Conservation (phyloP, 2,113 vertebrate species). For the Cololabis saira region DNA sequence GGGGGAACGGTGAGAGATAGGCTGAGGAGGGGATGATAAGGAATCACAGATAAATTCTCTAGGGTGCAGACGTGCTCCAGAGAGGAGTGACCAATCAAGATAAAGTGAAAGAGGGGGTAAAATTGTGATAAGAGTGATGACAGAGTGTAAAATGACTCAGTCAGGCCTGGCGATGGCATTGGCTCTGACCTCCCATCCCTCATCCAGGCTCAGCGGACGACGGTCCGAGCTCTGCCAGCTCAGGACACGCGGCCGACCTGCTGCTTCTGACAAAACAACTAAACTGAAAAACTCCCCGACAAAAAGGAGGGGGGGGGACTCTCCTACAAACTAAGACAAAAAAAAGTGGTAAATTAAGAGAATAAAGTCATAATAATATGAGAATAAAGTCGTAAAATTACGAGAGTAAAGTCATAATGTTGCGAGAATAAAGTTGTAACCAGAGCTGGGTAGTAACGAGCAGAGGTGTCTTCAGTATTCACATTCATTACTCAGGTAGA, state of each 20-base stretch:
- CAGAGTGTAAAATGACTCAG: constrained; percentile 71
- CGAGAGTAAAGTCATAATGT: too few species aligned
- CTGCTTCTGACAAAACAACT: constrained; percentile 10
- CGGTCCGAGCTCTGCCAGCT: constrained; percentile 11
- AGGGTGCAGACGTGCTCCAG: constrained; percentile 63
- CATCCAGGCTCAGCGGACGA: constrained; percentile 36
- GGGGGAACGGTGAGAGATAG: constrained; percentile 34
- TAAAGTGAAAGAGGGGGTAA: constrained; percentile 61
- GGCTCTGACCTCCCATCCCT: constrained; percentile 54
- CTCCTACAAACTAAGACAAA: too few species aligned
- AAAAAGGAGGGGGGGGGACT: too few species aligned
- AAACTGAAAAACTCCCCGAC: too few species aligned
- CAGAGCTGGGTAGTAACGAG: too few species aligned
- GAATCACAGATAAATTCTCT: constrained; percentile 69
- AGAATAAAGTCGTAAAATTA: too few species aligned
- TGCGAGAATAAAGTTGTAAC: too few species aligned
- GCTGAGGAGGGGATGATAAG: constrained; percentile 66
- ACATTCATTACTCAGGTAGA: too few species aligned
- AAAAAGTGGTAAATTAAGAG: too few species aligned
- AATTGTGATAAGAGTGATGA: constrained; percentile 73
- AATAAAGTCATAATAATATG: too few species aligned
- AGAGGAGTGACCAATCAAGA: constrained; percentile 73
- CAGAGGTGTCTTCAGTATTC: too few species aligned
- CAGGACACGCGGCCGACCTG: constrained; percentile 11
- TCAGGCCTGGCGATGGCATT: constrained; percentile 54